Evolutionary conservation across 53 echinoderm and acorn worm species (phyloP), one percentile per base, ranked within the genome.

Genomic region (Holothuria leucospilota): DNA sequence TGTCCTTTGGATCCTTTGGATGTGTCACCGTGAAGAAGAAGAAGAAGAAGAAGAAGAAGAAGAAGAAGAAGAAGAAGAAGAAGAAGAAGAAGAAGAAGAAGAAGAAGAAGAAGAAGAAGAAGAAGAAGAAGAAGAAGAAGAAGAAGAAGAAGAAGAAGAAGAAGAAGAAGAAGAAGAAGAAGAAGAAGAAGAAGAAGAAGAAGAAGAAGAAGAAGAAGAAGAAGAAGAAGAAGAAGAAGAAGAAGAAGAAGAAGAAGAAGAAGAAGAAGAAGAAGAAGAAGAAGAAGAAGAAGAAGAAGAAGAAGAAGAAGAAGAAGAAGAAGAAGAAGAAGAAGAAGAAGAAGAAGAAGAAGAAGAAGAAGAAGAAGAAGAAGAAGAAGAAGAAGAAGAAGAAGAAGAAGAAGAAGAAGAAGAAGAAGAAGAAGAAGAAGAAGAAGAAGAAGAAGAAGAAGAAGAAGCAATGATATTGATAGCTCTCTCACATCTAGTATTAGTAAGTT

Each of bases 1-100:
- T n/a, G n/a, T n/a, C n/a, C n/a, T n/a, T n/a, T n/a, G n/a, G n/a
- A n/a, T n/a, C n/a, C n/a, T n/a, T n/a, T 60, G 61, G 13, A 15
- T 60, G 20, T 60, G n/a, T 69, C 13, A 20, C 28, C 70, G 24
- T 39, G 78, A 41, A 77, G 78, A 41, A 77, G 78, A 41, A 77
- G 78, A 41, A 77, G 78, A 41, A 77, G 78, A 41, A 77, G 78
- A 41, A 77, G 78, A 41, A 77, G 78, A 41, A 77, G 78, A 41
- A 77, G 78, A 41, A 77, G 78, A 41, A 77, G 78, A 41, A 77
- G 78, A 41, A 77, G 78, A 41, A 77, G 78, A 41, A 77, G 78
- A 41, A 77, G 78, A 41, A 77, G 78, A 41, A 77, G 78, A 41
- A 77, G 78, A 41, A 77, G 78, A 41, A 77, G 78, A 41, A 77